phyloP scores from a whole-genome alignment of 2,797 vertebrate genomes.

The Manis pentadactyla region DNA sequence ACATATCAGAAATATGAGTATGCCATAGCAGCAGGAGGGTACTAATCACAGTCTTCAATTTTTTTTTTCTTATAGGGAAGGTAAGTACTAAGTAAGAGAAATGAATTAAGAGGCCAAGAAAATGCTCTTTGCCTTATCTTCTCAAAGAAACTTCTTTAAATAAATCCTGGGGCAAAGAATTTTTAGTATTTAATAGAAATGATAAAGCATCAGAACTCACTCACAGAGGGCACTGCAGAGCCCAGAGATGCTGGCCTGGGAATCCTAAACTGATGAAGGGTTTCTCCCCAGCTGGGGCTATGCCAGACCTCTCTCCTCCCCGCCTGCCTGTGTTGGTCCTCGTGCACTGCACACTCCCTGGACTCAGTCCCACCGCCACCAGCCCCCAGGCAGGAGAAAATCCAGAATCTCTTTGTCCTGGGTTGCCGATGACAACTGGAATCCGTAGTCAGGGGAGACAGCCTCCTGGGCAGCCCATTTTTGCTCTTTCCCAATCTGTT shows the following conservation, averaged over 20 bases:
- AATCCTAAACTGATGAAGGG: not conserved
- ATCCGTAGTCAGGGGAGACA: constrained; percentile 60
- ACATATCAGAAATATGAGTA: not conserved
- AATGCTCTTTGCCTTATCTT: not conserved
- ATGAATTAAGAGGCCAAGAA: constrained; percentile 20
- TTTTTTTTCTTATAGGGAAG: constrained; percentile 15
- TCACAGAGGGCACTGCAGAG: not conserved
- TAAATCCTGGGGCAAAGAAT: not conserved
- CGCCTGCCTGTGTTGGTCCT: not conserved
- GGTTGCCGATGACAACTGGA: constrained; percentile 48
- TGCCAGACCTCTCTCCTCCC: not conserved
- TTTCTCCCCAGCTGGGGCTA: not conserved
- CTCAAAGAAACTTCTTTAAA: constrained; percentile 12
- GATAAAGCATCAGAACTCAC: not conserved
- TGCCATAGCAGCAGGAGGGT: not conserved
- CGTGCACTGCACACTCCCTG: not conserved
- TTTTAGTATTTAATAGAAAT: constrained; percentile 13
- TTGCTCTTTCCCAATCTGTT: constrained; percentile 76
- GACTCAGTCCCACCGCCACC: not conserved
- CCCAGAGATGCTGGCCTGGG: not conserved
- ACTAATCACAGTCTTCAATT: not conserved
- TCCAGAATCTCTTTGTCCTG: not conserved
- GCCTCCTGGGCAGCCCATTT: constrained; percentile 67
- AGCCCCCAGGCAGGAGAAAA: not conserved
- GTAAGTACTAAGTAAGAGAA: constrained; percentile 25